Percentiles rank a stretch among this genome's conserved stretches.
Conservation (phyloP, 2,888 invertebrate genomes). For the Acanthopleura granulata region DNA sequence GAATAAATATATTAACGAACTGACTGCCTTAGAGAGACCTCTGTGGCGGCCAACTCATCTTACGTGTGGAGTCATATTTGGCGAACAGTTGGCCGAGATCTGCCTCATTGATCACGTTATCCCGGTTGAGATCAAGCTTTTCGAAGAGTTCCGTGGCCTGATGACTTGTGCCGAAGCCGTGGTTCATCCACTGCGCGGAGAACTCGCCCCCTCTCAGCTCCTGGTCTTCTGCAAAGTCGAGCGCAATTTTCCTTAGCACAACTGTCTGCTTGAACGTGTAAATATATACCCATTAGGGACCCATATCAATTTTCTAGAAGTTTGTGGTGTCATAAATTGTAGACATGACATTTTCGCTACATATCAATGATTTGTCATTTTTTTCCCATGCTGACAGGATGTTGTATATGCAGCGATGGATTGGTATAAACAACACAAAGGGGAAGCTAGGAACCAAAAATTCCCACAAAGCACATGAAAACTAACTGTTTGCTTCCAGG, state of each 20-base stretch:
- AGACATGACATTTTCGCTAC: no score
- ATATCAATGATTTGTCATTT: no score
- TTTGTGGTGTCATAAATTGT: no score
- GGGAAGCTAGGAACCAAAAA: no score
- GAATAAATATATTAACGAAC: background rate
- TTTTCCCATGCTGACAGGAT: no score
- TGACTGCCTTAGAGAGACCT: background rate
- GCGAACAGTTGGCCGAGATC: constrained; percentile 39
- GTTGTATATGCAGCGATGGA: no score
- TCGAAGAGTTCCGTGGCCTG: constrained; percentile 44
- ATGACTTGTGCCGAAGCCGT: constrained; percentile 40
- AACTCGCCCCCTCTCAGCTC: constrained; percentile 43
- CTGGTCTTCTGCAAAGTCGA: constrained; percentile 34
- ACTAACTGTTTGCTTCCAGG: constrained; percentile 41
- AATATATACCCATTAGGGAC: no score
- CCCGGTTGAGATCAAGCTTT: constrained; percentile 39
- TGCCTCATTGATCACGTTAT: constrained; percentile 34
- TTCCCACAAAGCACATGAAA: background rate
- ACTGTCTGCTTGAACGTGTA: no score
- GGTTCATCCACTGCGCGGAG: constrained; percentile 40
- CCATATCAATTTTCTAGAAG: no score
- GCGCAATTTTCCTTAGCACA: no score
- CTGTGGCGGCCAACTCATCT: constrained; percentile 7
- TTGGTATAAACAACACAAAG: no score
- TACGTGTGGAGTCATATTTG: constrained; percentile 39